Percentiles rank a stretch among this genome's conserved stretches.
Conservation (phyloP, 2,113 vertebrate species). For the Cyanoramphus novaezelandiae region DNA sequence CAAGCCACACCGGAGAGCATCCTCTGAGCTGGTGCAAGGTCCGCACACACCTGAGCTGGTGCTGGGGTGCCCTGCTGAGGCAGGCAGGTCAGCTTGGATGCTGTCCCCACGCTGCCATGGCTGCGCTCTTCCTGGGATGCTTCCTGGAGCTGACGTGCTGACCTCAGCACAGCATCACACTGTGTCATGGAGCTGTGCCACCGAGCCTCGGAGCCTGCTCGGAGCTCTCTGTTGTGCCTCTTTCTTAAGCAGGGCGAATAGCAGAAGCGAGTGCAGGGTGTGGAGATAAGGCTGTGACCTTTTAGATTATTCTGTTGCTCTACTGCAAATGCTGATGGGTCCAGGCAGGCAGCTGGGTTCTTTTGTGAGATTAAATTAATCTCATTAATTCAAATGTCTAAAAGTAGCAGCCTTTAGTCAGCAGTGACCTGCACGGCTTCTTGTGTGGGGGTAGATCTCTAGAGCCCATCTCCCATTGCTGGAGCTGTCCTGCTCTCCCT, state of each 20-base stretch:
- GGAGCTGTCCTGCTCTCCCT: background rate
- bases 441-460: background rate
- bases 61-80: background rate
- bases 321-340: background rate
- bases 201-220: background rate
- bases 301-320: conserved; percentile 20
- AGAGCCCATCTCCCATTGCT: background rate
- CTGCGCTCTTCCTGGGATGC: background rate
- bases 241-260: background rate
- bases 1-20: background rate
- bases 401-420: background rate
- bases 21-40: background rate
- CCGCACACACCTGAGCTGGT: background rate
- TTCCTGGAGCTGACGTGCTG: background rate
- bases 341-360: background rate
- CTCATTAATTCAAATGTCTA: background rate
- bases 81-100: background rate
- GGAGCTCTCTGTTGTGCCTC: background rate
- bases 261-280: background rate
- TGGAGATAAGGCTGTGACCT: conserved; percentile 20
- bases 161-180: rapidly evolving
- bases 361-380: conserved; percentile 18
- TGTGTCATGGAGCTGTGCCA: background rate
- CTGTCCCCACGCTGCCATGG: rapidly evolving
- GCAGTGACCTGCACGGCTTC: background rate